Base-by-base conservation (phyloP, 1,140 invertebrate genomes). In the Solenopsis invicta region DNA sequence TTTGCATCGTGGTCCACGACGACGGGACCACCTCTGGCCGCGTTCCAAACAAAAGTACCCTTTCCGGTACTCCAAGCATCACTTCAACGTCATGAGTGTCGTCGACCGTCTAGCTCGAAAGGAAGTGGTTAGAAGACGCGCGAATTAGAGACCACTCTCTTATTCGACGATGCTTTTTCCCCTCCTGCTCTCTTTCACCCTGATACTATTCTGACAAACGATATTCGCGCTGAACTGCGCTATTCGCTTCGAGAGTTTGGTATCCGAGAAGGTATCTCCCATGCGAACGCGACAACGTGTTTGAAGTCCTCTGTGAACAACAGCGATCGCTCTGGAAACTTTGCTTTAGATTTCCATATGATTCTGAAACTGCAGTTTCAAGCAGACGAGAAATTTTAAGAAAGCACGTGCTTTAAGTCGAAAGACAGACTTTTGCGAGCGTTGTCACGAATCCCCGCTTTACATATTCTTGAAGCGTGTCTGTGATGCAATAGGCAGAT, bases 11-110 rank as follows among this genome's bases (percentile, higher is more conserved):
- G 61, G 48, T 52, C 59, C 45, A 34, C 34, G 54, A 85, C 52
- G 87, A 85, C 74, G 56, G 61, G 76, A 81, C 59, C 50, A 80
- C 13, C 54, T 59, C 80, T 90, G 89, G 84, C 89, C 67, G 66
- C 78, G 84, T 88, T 91, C 91, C 88, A 88, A 85, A 84, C 88
- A 66, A 78, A 88, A 91, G 88, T 75, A 86, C 88, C 72, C 85
- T 91, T 92, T 84, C 84, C 84, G 61, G 84, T 59, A 86, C 74
- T 59, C 54, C 62, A 85, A 64, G 54, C 85, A 66, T 6, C 85
- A 67, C 89, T 88, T 86, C 56, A 86, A 56, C 75, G 24, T 52
- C 72, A 62, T 41, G 81, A 91, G 89, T 89, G 88, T 91, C 89
- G 88, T 90, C 89, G 89, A 89, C 24, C 74, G 74, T 24, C 82